These are phyloP conservation scores for Lagocephalus sceleratus DNA, from an alignment of 2,797 vertebrate genomes.

Conservation along the genomic window DNA sequence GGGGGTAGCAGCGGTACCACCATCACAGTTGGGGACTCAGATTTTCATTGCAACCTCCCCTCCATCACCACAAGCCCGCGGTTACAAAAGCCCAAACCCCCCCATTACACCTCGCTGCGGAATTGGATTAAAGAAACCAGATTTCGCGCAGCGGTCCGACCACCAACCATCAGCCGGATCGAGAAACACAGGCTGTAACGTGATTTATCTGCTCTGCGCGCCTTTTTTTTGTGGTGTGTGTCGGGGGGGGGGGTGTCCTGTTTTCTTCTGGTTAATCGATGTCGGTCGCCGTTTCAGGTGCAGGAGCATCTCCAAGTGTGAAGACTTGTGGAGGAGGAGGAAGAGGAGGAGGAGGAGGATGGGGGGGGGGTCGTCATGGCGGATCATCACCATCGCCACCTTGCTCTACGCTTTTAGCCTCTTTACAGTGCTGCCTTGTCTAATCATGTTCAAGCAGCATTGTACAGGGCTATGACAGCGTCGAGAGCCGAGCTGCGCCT, in stretches of 20 bases:
- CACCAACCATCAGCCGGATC: conserved; percentile 1
- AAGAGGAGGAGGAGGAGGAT: conserved; percentile 2
- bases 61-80: conserved; percentile 43
- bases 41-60: conserved; percentile 32
- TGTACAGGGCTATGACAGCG: conserved; percentile 86
- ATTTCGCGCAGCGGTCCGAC: conserved; percentile 13
- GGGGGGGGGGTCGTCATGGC: conserved; percentile 31
- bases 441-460: conserved; percentile 84
- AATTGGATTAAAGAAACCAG: conserved; percentile 24
- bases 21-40: conserved; percentile 44
- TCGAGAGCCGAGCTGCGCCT: conserved; percentile 63
- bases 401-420: conserved; percentile 81
- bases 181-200: background rate
- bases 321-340: conserved; percentile 2
- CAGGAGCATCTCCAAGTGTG: conserved; percentile 27
- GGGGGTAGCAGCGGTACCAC: conserved; percentile 64
- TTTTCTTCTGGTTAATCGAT: conserved; percentile 17
- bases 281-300: conserved; percentile 49
- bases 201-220: background rate
- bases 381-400: conserved; percentile 28
- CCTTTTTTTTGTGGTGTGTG: too few species aligned
- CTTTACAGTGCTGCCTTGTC: conserved; percentile 87
- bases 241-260: too few species aligned
- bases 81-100: conserved; percentile 35
- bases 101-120: conserved; percentile 27